Percentiles rank a stretch among this genome's conserved stretches.
These are phyloP conservation scores for Acheta domesticus DNA, from an alignment of 2,888 invertebrate species.

Conservation along the genomic window DNA sequence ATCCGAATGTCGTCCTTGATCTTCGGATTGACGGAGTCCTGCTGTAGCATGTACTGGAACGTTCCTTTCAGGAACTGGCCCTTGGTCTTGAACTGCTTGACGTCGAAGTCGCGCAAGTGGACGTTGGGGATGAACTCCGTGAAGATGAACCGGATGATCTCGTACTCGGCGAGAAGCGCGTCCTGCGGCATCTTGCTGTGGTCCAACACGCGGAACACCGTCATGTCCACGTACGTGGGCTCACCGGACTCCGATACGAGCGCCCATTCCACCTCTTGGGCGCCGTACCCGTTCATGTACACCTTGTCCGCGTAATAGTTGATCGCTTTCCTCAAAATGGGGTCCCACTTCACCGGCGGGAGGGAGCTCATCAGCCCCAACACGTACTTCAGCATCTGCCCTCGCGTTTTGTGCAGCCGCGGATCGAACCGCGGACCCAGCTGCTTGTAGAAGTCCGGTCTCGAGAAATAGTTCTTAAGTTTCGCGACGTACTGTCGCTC, in stretches of 20 bases:
- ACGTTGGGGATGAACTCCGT: slow-evolving; percentile 23
- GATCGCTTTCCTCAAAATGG: background rate
- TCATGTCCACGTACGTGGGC: background rate
- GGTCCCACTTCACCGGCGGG: background rate
- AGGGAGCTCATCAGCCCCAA: background rate
- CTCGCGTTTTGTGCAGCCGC: background rate
- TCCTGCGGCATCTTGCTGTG: slow-evolving; percentile 6
- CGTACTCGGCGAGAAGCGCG: background rate
- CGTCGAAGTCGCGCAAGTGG: slow-evolving; percentile 20
- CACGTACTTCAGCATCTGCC: background rate
- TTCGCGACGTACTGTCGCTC: background rate
- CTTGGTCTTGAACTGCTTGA: slow-evolving; percentile 19
- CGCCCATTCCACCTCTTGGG: slow-evolving; percentile 18
- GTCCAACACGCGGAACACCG: background rate
- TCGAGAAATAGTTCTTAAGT: background rate
- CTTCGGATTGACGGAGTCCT: background rate
- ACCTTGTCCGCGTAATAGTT: slow-evolving; percentile 23
- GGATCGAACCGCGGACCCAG: background rate
- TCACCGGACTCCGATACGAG: background rate
- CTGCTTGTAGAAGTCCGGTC: background rate
- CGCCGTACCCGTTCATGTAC: slow-evolving; percentile 23
- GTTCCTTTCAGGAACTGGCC: slow-evolving; percentile 21
- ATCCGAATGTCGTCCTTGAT: background rate
- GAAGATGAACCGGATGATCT: slow-evolving; percentile 18
- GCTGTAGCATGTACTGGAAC: background rate